phyloP scores from a whole-genome alignment of 23 tunicate species.

The Oikopleura dioica region DNA sequence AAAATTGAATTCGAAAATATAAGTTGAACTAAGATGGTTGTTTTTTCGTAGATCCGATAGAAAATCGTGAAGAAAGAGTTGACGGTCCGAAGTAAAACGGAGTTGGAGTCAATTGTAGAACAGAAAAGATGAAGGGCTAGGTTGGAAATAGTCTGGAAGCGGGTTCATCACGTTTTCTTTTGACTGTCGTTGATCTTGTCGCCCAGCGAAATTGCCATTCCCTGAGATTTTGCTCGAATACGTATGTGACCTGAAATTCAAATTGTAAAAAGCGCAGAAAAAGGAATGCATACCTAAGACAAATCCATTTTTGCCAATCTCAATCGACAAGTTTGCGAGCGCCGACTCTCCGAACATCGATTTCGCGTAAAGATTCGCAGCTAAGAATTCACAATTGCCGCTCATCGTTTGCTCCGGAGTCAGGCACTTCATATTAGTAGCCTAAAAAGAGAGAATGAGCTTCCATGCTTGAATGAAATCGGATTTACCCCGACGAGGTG shows the following conservation, averaged over 20 bases:
- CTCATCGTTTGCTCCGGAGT: slow-evolving; percentile 81
- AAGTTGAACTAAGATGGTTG: no score
- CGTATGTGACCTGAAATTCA: slow-evolving; percentile 35
- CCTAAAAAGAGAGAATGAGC: neutral
- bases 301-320: slow-evolving; percentile 35
- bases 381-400: slow-evolving; percentile 75
- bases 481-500: slow-evolving; percentile 23
- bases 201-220: slow-evolving; percentile 88
- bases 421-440: slow-evolving; percentile 79
- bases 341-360: slow-evolving; percentile 91
- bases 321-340: slow-evolving; percentile 69
- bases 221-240: slow-evolving; percentile 93
- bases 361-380: slow-evolving; percentile 79
- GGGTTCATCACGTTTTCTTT: no score
- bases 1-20: no score
- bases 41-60: no score
- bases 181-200: slow-evolving; percentile 65
- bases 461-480: neutral
- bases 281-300: slow-evolving; percentile 21
- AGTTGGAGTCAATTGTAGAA: no score
- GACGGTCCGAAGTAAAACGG: no score
- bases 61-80: no score
- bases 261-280: neutral
- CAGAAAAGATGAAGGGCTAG: no score
- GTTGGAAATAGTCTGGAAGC: no score